Base-by-base conservation (phyloP, 1,140 invertebrate species). In the Acromyrmex echinatior region DNA sequence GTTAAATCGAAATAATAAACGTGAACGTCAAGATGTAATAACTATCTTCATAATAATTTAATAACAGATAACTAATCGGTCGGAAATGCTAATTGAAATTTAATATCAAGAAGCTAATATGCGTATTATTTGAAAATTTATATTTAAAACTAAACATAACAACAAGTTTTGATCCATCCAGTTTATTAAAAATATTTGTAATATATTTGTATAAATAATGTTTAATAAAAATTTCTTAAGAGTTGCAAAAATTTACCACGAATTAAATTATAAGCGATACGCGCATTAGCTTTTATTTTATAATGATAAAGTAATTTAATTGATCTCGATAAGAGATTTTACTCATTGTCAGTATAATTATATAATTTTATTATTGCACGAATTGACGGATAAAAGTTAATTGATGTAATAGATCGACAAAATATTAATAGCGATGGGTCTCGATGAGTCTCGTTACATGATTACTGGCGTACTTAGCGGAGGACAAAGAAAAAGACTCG, bases 401-500 rank as follows among this genome's bases (percentile, higher is more conserved):
- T 91, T 95, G 28, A 28, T 16, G 39, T 45, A 45, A 45, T 88
- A 97, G 97, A 96, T 97, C 56, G 96, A 96, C 88, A 96, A 98
- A 92, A 97, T 98, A 87, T 95, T 98, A 77, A 95, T 97, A 39
- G 96, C 97, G 58, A 94, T 99, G 87, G 97, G 97, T 16, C 94
- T 98, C 18, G 96, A 96, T 66, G 96, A 97, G 77, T 95, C 96
- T 65, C 95, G 96, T 74, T 96, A 97, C 87, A 98, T 98, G 0
- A 94, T 97, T 58, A 97, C 97, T 1, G 95, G 95, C n/a, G 96
- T 97, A 82, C 95, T 99, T 6, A 99, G 98, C 3, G 98, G 98
- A 45, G 98, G 98, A 3, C 98, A 99, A 95, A 97, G 97, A 90
- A 98, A 99, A 95, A 96, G 98, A 91, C 95, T 99, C 3, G 97